phyloP scores from a whole-genome alignment of 2,113 vertebrate genomes.

The Serilophus lunatus region DNA sequence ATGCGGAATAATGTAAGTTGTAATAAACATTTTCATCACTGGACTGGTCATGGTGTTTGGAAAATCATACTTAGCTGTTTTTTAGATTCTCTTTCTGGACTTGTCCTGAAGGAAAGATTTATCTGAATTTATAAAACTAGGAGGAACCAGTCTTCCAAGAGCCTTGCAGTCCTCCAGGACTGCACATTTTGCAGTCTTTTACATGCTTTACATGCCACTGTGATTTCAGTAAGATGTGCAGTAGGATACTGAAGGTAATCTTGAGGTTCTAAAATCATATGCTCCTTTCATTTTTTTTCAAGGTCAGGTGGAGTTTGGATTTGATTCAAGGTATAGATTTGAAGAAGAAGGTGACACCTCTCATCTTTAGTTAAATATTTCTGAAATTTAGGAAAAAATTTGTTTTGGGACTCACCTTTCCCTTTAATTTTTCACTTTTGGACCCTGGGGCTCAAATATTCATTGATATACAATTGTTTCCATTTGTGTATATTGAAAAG shows the following conservation, averaged over 20 bases:
- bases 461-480: neutral
- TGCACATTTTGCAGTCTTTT: neutral
- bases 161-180: neutral
- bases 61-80: neutral
- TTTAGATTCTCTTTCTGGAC: neutral
- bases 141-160: neutral
- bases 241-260: neutral
- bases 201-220: neutral
- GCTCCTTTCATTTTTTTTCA: neutral
- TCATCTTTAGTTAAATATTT: neutral
- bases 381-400: neutral
- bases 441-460: neutral
- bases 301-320: neutral
- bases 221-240: neutral
- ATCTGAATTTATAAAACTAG: neutral
- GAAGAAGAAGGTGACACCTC: neutral
- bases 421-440: neutral
- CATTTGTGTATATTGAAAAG: neutral
- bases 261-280: neutral
- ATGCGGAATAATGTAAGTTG: neutral
- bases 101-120: neutral
- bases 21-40: neutral
- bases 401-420: no score
- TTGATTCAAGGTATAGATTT: neutral
- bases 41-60: neutral